Evolutionary conservation across 2,113 vertebrate species (phyloP), one percentile per base, ranked within the genome.

Genomic region (Heterocephalus glaber): DNA sequence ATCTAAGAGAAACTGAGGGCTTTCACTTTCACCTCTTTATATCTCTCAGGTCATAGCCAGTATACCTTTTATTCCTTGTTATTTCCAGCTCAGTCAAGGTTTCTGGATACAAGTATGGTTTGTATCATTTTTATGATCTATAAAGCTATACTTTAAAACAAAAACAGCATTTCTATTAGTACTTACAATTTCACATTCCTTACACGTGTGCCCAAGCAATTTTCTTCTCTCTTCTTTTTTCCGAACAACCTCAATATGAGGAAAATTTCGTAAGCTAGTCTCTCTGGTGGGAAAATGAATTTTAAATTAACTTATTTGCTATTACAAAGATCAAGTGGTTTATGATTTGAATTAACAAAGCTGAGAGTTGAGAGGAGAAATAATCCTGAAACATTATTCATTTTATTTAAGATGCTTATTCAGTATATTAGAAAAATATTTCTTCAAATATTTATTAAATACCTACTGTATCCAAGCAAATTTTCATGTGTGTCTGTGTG

Each of bases 181-280:
- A 99, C 99, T 99, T 97, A 99, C 99, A 72, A 99, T 97, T 97
- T 99, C 99, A 98, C 99, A 99, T 97, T 99, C 99, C 96, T 99
- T 99, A 98, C 99, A 99, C 26, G 99, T 99, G 28, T 99, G 99
- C 66, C 99, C 99, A 94, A 98, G 99, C 96, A 99, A 98, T 96
- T 99, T 99, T 93, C 98, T 99, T 96, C 99, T 99, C 95, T 99
- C 99, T n/a, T 99, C 99, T 97, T 99, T 99, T 97, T 99, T 99
- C 58, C 99, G 98, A 96, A 99, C 95, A n/a, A 99, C 99, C 68
- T 99, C 99, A 98, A 99, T 98, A 52, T 99, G 99, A 98, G 99
- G 99, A 97, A 99, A 99, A 98, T 98, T 98, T 97, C 98, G 88
- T 6, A 98, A 86, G 11, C 97, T 96, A 24, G 97, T 98, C 85